Evolutionary conservation across 1,140 invertebrate species (phyloP).

Genomic region (Drosophila parvula): DNA sequence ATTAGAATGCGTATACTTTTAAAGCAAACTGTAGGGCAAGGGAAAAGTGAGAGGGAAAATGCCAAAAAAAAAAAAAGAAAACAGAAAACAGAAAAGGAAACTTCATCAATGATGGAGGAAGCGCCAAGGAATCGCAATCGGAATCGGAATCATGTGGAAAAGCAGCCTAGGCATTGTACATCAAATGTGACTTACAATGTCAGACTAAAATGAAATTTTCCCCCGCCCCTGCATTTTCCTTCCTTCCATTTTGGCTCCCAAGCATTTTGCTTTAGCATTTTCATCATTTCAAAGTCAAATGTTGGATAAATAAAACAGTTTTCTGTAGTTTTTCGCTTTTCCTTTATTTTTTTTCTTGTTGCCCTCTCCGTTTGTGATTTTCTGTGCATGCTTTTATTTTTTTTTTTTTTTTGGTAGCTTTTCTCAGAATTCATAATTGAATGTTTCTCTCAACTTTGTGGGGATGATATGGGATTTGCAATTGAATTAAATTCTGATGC

Average conservation of each 20-base stretch:
- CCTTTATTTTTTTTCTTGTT: neutral
- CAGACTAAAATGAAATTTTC: constrained; percentile 55
- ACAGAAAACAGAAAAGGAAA: neutral
- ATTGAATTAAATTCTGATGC: constrained; percentile 57
- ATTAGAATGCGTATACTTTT: constrained; percentile 58
- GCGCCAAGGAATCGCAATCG: neutral
- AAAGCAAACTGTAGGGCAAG: constrained; percentile 28
- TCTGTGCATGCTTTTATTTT: constrained; percentile 5
- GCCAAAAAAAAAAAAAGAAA: no score
- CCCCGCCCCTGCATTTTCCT: constrained; percentile 3
- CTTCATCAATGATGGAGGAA: constrained; percentile 33
- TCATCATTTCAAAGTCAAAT: constrained; percentile 67
- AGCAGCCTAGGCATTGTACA: constrained; percentile 33
- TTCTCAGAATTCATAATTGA: constrained; percentile 59
- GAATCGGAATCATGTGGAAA: constrained; percentile 7
- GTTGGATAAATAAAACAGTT: constrained; percentile 65
- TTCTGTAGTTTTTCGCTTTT: constrained; percentile 45
- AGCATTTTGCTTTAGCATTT: constrained; percentile 46
- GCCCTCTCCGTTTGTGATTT: constrained; percentile 1
- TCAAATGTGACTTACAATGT: constrained; percentile 63
- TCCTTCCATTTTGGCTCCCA: constrained; percentile 24
- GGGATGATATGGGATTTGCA: constrained; percentile 58
- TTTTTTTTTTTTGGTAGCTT: constrained; percentile 31
- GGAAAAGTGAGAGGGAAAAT: neutral
- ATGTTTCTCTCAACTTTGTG: constrained; percentile 50